A percentile compares a stretch with the other conserved stretches of the same genome.
Conservation (phyloP, 2,797 vertebrate species). For the Trematomus bernacchii region DNA sequence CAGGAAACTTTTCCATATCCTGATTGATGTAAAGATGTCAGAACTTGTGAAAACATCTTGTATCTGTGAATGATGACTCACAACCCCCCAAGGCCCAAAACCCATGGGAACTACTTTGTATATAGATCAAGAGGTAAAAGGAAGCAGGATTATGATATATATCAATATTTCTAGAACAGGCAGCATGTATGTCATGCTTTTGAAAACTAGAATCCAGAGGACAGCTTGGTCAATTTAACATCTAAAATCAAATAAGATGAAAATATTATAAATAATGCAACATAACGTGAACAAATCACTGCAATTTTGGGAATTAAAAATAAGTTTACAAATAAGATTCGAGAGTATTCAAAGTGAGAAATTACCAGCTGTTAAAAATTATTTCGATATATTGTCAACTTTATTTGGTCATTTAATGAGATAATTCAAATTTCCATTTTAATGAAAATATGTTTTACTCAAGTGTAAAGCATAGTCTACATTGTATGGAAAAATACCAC, state of each 20-base stretch:
- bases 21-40: neutral
- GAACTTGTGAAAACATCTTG: neutral
- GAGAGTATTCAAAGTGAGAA: too few relatives aligned
- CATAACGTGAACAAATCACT: neutral
- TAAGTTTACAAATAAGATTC: too few relatives aligned
- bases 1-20: neutral
- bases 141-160: neutral
- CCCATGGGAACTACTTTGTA: neutral
- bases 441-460: neutral
- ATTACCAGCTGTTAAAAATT: neutral
- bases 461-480: neutral
- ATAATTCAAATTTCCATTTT: neutral
- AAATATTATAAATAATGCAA: neutral
- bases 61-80: slow-evolving; percentile 1
- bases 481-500: neutral
- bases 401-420: neutral
- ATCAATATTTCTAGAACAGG: slow-evolving; percentile 1
- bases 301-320: neutral
- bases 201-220: neutral
- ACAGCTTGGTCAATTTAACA: neutral
- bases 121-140: neutral
- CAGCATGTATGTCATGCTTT: neutral
- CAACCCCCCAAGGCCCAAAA: neutral
- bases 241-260: neutral
- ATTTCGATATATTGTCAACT: neutral